Percentiles rank a stretch among this genome's conserved stretches.
Conservation (phyloP, 2,113 vertebrate species). For the Aramus guarauna region DNA sequence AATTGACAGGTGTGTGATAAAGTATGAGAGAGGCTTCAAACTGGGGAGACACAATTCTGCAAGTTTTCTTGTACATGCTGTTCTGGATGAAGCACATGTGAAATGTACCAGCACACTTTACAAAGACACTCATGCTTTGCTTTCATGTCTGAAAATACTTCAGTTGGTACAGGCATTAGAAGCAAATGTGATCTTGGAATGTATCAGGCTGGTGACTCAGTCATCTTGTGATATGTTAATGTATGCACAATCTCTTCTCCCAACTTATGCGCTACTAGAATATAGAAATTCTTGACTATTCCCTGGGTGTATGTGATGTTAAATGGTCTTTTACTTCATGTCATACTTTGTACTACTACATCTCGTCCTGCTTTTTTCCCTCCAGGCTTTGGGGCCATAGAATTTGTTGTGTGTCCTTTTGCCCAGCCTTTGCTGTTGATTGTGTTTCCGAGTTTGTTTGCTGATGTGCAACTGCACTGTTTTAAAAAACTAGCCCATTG, state of each 20-base stretch:
- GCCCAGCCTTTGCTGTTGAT: not conserved
- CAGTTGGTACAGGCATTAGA: constrained; percentile 28
- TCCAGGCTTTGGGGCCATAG: not conserved
- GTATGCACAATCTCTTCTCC: constrained; percentile 41
- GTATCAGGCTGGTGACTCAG: constrained; percentile 53
- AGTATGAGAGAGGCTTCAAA: not conserved
- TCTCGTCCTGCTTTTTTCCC: not conserved
- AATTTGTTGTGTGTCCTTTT: not conserved
- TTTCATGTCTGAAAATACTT: constrained; percentile 60
- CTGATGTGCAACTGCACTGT: not conserved
- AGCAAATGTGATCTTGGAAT: constrained; percentile 54
- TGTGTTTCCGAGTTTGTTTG: not conserved
- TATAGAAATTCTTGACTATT: not conserved
- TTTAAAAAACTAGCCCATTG: not conserved
- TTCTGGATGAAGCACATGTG: not conserved
- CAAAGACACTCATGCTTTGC: not conserved
- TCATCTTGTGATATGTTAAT: constrained; percentile 59
- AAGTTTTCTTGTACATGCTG: not conserved
- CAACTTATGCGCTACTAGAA: not conserved
- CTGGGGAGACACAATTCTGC: not conserved
- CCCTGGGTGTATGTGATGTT: not conserved
- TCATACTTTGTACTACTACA: not conserved
- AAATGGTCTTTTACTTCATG: not conserved
- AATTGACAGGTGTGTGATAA: not conserved
- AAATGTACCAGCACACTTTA: constrained; percentile 21